phyloP scores from a whole-genome alignment of 2,797 vertebrate genomes.

The Chelonia mydas region DNA sequence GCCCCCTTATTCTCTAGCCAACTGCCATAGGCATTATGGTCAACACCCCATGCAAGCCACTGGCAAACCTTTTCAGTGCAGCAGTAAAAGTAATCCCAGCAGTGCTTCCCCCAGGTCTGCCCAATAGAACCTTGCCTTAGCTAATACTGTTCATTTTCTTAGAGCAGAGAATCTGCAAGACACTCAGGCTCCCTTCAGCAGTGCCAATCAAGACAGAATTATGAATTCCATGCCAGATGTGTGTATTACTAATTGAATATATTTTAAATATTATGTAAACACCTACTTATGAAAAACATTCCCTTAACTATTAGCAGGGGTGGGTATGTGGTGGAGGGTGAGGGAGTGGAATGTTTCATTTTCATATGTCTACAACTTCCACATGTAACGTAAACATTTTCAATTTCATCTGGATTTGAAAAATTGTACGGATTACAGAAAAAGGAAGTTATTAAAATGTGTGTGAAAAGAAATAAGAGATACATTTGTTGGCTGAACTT shows the following conservation, averaged over 20 bases:
- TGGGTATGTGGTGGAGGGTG: neutral
- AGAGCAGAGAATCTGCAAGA: neutral
- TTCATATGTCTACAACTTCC: neutral
- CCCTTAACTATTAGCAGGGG: neutral
- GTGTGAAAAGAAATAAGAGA: neutral
- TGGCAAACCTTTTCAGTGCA: neutral
- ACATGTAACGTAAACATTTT: constrained; percentile 15
- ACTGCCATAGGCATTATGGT: neutral
- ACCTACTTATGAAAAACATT: neutral
- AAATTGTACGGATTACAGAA: neutral
- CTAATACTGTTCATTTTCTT: neutral
- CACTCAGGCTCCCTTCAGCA: neutral
- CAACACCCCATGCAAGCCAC: neutral
- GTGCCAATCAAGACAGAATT: neutral
- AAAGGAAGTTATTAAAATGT: neutral
- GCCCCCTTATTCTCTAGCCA: neutral
- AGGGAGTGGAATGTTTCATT: neutral
- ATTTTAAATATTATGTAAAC: neutral
- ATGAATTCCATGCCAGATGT: neutral
- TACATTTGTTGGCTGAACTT: neutral
- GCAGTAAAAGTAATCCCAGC: neutral
- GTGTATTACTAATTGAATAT: neutral
- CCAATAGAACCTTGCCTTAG: neutral
- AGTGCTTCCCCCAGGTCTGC: neutral
- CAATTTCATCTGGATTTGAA: neutral